phyloP scores from a whole-genome alignment of 2,797 vertebrate genomes.

The Hypotaenidia philippensis region DNA sequence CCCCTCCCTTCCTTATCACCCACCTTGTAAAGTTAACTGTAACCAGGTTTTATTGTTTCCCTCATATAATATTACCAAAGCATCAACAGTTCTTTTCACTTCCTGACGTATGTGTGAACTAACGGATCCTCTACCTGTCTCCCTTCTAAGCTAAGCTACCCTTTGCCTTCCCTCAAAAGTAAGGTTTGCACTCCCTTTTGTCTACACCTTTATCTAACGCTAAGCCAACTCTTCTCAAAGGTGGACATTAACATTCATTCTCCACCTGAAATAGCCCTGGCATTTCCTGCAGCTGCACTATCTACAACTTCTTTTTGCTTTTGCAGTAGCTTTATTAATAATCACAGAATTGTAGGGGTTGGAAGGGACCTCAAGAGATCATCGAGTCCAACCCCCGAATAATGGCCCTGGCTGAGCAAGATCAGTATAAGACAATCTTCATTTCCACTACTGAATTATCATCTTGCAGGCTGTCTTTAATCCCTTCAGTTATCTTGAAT shows the following conservation, averaged over 20 bases:
- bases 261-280: not conserved
- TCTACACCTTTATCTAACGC: not conserved
- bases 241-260: accelerated
- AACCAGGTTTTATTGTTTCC: not conserved
- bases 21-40: not conserved
- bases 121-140: not conserved
- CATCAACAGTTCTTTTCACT: not conserved
- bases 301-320: not conserved
- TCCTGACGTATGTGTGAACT: not conserved
- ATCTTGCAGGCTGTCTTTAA: not conserved
- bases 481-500: not conserved
- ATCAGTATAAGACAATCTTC: not conserved
- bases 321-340: not conserved
- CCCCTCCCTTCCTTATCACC: not conserved
- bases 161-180: not conserved
- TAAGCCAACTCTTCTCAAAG: not conserved
- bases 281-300: not conserved
- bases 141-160: not conserved
- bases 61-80: accelerated
- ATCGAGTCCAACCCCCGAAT: no score
- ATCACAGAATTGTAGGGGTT: no score
- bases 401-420: accelerated
- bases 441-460: not conserved
- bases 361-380: no score
- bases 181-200: not conserved